Evolutionary conservation across 2,888 invertebrate species (phyloP), one percentile per base, ranked within the genome.

Genomic region (Himalopsyche anomala): DNA sequence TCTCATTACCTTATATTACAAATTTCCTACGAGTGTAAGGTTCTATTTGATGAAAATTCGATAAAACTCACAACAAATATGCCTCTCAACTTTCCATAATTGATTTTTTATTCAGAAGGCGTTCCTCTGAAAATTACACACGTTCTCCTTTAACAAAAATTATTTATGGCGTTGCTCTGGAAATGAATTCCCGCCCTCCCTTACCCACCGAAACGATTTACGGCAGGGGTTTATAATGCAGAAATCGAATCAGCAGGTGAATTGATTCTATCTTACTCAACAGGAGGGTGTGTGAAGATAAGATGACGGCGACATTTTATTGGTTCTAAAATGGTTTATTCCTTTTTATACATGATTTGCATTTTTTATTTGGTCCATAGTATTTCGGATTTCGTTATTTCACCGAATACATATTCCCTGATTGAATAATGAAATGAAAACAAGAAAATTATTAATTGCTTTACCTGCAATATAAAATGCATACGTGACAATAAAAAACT

Each of bases 51-150:
- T 19, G 62, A 62, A 62, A 62, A 19, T 62, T 19, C 62, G 19
- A 62, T 62, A 62, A 62, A 19, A 62, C 62, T 62, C 62, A 62
- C 62, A 62, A 62, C 62, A 62, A 62, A 62, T 62, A 62, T 62
- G 62, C 62, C 8, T 19, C 62, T 62, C 19, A 62, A 62, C 19
- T 62, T 62, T 62, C 62, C 62, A 62, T 62, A 62, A 62, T 62
- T 62, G 62, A 62, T 62, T 62, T 62, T 62, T 62, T 19, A 62
- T 62, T 62, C 62, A 28, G 62, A 28, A 62, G 62, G 19, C 62
- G 62, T 28, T 62, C 11, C 28, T 62, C 62, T n/a, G 62, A 62
- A 62, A 62, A 62, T 62, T 62, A 62, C 62, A 62, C 62, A 62
- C 62, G 62, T 62, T 62, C 28, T 62, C 62, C 62, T 62, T 62